Base-by-base conservation (phyloP, 2,888 invertebrate species). In the Metallyticus violacea region DNA sequence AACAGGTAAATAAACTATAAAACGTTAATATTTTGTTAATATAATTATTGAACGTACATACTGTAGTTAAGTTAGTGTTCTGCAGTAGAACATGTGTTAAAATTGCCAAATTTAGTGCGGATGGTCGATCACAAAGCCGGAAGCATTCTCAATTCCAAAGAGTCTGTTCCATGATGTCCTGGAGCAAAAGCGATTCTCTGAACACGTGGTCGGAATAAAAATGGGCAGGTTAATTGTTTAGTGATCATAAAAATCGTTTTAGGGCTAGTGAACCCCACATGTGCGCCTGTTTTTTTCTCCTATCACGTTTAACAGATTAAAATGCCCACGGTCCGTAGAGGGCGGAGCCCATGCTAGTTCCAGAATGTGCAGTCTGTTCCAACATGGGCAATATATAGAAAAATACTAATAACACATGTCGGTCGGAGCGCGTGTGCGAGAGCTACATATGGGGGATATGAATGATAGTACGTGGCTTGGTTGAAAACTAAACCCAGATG, bases 401-500 rank as follows among this genome's bases (percentile, higher is more conserved):
- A 62, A 62, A 62, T 62, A 62, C 40, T 62, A 62, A 62, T 62
- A 62, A 62, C 40, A 62, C 40, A 62, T 62, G 40, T 62, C 40
- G 40, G 40, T 62, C 15, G 40, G 40, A 62, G 40, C 40, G 40
- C 15, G 40, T 62, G 40, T 62, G 40, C 40, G 30, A 15, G 15
- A 3, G 40, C 40, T 62, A 62, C 40, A 62, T 62, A 62, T 62
- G 40, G 81, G 81, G 81, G 40, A 81, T 26, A 40, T 81, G 81
- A 29, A 81, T 81, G 81, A 81, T 40, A 25, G 40, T 40, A 81
- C 81, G 81, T 81, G 81, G n/a, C 30, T 81, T 81, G 81, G 30
- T 81, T 81, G 30, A 26, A 81, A 81, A 81, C 81, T 81, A 81
- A 81, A 81, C 81, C 81, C 81, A 81, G n/a, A 40, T 81, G 81